These are phyloP conservation scores for Climacteris rufus DNA, from an alignment of 2,113 vertebrate genomes.

Conservation along the genomic window DNA sequence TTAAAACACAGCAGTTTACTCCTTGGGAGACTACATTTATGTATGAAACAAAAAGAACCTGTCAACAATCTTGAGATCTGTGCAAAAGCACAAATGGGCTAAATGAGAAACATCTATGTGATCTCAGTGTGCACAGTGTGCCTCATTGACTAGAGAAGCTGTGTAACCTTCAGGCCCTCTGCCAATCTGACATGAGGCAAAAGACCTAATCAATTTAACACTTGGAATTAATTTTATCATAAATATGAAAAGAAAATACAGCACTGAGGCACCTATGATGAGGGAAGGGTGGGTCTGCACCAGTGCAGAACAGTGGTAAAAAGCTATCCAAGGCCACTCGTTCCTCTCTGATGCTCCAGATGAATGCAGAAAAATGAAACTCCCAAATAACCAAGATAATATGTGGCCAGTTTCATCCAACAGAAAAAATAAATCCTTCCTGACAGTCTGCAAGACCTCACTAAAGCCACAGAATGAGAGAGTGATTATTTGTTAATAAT, in stretches of 20 bases:
- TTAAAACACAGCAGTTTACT: neutral
- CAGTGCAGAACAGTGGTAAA: neutral
- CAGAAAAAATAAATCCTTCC: slow-evolving; percentile 31
- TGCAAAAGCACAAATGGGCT: neutral
- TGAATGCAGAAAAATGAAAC: slow-evolving; percentile 6
- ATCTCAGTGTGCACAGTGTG: neutral
- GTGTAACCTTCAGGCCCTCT: neutral
- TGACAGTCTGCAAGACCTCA: neutral
- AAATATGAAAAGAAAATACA: neutral
- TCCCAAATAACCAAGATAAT: slow-evolving; percentile 19
- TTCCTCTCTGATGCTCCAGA: neutral
- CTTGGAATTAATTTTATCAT: neutral
- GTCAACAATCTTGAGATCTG: neutral
- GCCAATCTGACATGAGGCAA: neutral
- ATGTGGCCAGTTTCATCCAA: neutral
- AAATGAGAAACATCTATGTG: neutral
- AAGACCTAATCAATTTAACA: neutral
- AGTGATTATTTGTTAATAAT: slow-evolving; percentile 29
- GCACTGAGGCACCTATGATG: neutral
- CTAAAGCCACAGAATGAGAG: neutral
- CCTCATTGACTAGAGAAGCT: neutral
- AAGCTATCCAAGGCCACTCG: neutral
- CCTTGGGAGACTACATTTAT: neutral
- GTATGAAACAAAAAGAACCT: neutral
- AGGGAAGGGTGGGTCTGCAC: neutral